Evolutionary conservation across 2,888 invertebrate genomes (phyloP).

Genomic region (Drosophila rubida): DNA sequence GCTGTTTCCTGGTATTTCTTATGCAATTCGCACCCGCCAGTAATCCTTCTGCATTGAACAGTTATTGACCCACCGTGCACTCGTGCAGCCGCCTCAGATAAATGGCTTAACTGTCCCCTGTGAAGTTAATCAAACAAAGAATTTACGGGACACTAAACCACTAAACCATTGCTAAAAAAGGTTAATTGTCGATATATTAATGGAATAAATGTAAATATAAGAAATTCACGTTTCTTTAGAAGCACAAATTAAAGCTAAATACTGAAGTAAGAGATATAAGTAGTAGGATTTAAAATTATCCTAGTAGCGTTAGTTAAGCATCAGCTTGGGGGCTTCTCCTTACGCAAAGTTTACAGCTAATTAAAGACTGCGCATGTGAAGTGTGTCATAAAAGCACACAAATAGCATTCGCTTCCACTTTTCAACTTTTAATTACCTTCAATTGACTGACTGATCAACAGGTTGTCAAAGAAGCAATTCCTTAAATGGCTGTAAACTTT

Average conservation of each 20-base stretch:
- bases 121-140: not conserved
- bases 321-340: not conserved
- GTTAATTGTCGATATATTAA: too few species aligned
- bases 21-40: constrained; percentile 36
- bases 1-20: constrained; percentile 34
- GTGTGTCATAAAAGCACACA: not conserved
- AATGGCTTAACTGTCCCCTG: constrained; percentile 24
- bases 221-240: not conserved
- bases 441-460: not conserved
- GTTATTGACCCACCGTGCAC: constrained; percentile 24
- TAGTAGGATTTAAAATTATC: too few species aligned
- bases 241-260: too few species aligned
- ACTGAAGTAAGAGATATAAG: too few species aligned
- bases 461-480: constrained; percentile 8
- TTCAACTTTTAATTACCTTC: constrained; percentile 13
- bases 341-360: not conserved
- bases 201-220: too few species aligned
- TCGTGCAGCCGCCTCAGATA: constrained; percentile 7
- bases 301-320: too few species aligned
- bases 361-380: not conserved
- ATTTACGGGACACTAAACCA: not conserved
- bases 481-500: constrained; percentile 23
- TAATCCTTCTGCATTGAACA: constrained; percentile 38
- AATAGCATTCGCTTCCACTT: not conserved
- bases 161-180: too few species aligned